Percentiles rank a stretch among this genome's conserved stretches.
Evolutionary conservation across 2,888 invertebrate species (phyloP).

Genomic region (Leptinotarsa rubiginosa): DNA sequence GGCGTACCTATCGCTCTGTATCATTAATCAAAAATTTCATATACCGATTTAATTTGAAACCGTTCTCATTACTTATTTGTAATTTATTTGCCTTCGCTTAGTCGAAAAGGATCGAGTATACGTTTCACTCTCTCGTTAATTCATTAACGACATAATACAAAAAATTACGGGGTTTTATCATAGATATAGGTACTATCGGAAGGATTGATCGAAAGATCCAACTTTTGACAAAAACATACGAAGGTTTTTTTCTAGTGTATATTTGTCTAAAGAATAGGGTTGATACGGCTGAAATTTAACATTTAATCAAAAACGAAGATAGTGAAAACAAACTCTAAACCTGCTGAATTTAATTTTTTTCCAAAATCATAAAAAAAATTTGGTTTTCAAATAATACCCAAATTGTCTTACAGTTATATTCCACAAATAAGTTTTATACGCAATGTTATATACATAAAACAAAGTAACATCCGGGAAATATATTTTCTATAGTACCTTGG

Average conservation of each 20-base stretch:
- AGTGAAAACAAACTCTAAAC: too few relatives aligned
- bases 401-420: too few relatives aligned
- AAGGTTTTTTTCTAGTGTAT: background rate
- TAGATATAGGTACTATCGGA: background rate
- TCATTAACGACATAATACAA: background rate
- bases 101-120: background rate
- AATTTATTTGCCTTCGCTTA: conserved; percentile 20
- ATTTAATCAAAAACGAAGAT: too few relatives aligned
- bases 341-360: too few relatives aligned
- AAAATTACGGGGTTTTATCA: conserved; percentile 7
- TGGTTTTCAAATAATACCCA: too few relatives aligned
- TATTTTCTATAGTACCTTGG: too few relatives aligned
- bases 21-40: conserved; percentile 48
- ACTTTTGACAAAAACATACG: background rate
- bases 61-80: conserved; percentile 27
- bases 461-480: too few relatives aligned
- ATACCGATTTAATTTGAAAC: conserved; percentile 33
- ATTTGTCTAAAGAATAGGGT: background rate
- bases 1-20: conserved; percentile 37
- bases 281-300: too few relatives aligned
- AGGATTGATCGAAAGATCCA: background rate
- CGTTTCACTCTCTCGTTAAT: conserved; percentile 17
- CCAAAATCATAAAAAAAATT: too few relatives aligned
- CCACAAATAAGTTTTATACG: too few relatives aligned
- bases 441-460: too few relatives aligned